Evolutionary conservation across 2,888 invertebrate genomes (phyloP).

Genomic region (Zonitis immaculata): DNA sequence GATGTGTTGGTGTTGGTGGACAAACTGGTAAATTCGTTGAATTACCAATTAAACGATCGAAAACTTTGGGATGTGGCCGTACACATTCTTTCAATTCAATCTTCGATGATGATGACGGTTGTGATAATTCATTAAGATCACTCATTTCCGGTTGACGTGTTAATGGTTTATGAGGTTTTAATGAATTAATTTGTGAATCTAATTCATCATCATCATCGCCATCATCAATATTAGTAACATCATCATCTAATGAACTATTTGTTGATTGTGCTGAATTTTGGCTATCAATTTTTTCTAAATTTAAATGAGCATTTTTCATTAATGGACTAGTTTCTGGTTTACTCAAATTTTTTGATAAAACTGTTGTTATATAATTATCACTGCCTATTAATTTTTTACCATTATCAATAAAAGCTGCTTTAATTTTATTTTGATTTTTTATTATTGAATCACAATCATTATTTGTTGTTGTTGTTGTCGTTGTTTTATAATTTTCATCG

Average conservation of each 20-base stretch:
- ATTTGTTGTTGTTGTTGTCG: slow-evolving; percentile 24
- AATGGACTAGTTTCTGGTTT: slow-evolving; percentile 42
- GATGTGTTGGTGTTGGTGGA: slow-evolving; percentile 85
- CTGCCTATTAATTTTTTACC: slow-evolving; percentile 61
- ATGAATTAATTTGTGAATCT: too few species aligned
- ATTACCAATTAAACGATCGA: slow-evolving; percentile 54
- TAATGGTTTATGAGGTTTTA: slow-evolving; percentile 65
- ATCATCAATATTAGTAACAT: not conserved
- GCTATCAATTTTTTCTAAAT: slow-evolving; percentile 42
- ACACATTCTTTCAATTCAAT: slow-evolving; percentile 32
- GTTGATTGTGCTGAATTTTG: slow-evolving; percentile 41
- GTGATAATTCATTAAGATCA: slow-evolving; percentile 5
- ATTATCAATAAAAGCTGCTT: slow-evolving; percentile 55
- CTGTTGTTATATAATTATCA: slow-evolving; percentile 69
- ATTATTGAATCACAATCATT: too few species aligned
- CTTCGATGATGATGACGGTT: slow-evolving; percentile 14
- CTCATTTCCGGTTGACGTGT: slow-evolving; percentile 51
- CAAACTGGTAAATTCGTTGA: slow-evolving; percentile 57
- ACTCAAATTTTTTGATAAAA: slow-evolving; percentile 51
- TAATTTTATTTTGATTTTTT: slow-evolving; percentile 26
- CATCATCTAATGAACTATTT: slow-evolving; percentile 28
- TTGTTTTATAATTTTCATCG: slow-evolving; percentile 58
- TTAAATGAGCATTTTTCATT: slow-evolving; percentile 37
- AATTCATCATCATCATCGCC: slow-evolving; percentile 16
- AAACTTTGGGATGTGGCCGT: slow-evolving; percentile 60